A percentile compares a stretch with the other conserved stretches of the same genome.
phyloP scores from a whole-genome alignment of 1,140 invertebrate genomes.

The Telenomus remus region DNA sequence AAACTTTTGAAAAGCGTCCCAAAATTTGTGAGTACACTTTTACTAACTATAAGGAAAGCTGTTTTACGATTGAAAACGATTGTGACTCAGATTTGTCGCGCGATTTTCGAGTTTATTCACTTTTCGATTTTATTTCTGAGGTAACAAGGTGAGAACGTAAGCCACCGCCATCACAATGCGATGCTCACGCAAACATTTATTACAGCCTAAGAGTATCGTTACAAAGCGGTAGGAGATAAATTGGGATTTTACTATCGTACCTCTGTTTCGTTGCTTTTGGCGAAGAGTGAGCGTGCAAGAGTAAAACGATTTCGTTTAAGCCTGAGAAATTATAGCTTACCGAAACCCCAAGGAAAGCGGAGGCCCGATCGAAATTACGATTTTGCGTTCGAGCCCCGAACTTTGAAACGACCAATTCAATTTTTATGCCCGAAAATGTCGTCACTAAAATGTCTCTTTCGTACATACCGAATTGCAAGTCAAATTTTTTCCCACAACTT shows the following conservation, averaged over 20 bases:
- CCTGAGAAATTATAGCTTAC: slow-evolving; percentile 50
- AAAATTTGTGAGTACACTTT: not conserved
- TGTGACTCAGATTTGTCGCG: not conserved
- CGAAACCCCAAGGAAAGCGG: slow-evolving; percentile 29
- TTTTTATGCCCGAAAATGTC: slow-evolving; percentile 24
- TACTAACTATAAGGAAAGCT: too few relatives aligned
- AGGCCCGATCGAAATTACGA: slow-evolving; percentile 39
- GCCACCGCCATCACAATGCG: slow-evolving; percentile 29
- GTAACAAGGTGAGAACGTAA: slow-evolving; percentile 53
- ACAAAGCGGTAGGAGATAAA: slow-evolving; percentile 56
- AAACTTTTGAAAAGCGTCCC: not conserved
- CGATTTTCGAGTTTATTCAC: slow-evolving; percentile 14
- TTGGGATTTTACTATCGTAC: slow-evolving; percentile 56
- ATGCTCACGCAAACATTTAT: slow-evolving; percentile 61
- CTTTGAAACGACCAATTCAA: slow-evolving; percentile 33
- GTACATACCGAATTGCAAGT: too few relatives aligned
- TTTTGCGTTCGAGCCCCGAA: slow-evolving; percentile 23
- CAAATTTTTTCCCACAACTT: too few relatives aligned
- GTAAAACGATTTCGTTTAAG: slow-evolving; percentile 57
- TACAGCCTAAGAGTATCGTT: slow-evolving; percentile 53
- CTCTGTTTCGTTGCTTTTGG: slow-evolving; percentile 53
- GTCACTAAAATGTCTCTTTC: not conserved
- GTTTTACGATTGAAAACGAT: too few relatives aligned
- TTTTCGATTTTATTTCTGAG: slow-evolving; percentile 23
- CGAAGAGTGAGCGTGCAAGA: slow-evolving; percentile 47